phyloP scores from a whole-genome alignment of 2,113 vertebrate species.

The Neopipo cinnamomea region DNA sequence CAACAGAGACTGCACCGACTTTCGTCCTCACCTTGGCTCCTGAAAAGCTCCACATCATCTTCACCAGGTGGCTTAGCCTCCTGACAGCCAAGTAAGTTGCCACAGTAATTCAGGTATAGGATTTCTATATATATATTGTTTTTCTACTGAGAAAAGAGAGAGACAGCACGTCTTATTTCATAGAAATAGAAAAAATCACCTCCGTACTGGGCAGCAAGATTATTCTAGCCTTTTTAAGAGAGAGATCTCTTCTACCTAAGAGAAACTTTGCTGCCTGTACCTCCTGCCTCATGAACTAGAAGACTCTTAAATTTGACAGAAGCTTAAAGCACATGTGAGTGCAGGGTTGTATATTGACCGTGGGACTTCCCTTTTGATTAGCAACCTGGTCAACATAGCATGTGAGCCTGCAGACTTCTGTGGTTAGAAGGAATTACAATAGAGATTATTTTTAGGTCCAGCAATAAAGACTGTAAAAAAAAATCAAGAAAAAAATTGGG shows the following conservation, averaged over 20 bases:
- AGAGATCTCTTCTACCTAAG: background rate
- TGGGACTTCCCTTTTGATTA: background rate
- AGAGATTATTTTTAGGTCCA: background rate
- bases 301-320: background rate
- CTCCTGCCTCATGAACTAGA: background rate
- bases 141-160: background rate
- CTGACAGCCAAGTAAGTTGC: background rate
- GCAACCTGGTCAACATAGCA: background rate
- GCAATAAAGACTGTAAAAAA: background rate
- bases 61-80: background rate
- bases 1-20: background rate
- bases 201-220: background rate
- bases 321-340: background rate
- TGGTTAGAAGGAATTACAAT: background rate
- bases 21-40: background rate
- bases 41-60: background rate
- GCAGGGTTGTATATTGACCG: accelerated
- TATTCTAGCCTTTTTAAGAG: background rate
- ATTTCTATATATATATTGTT: background rate
- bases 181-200: background rate
- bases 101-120: background rate
- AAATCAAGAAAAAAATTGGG: background rate
- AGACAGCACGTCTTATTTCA: background rate
- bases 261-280: background rate
- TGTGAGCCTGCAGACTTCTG: background rate